These are phyloP conservation scores for Heliconius erato DNA, from an alignment of 2,888 invertebrate species.

Conservation along the genomic window DNA sequence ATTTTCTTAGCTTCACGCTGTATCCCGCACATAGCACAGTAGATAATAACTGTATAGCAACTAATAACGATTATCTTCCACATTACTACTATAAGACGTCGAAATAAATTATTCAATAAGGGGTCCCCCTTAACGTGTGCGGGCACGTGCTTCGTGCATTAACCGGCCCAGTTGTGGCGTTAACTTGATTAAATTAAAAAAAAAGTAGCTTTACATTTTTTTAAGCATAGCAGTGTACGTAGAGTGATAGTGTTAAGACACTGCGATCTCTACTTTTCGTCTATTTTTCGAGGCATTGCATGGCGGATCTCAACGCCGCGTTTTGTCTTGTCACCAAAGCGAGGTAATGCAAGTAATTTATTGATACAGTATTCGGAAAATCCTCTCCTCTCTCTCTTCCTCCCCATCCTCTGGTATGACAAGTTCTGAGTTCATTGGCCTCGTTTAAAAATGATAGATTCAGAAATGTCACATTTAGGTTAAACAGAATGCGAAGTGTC, in stretches of 20 bases:
- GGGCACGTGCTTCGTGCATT: slow-evolving; percentile 54
- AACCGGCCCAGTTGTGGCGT: slow-evolving; percentile 49
- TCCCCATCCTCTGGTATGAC: slow-evolving; percentile 42
- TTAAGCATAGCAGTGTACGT: too few species aligned
- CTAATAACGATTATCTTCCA: slow-evolving; percentile 12
- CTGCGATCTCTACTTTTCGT: too few species aligned
- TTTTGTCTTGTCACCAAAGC: background rate
- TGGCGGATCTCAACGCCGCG: background rate
- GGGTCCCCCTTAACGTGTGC: slow-evolving; percentile 40
- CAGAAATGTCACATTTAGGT: slow-evolving; percentile 59
- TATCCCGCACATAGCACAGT: too few species aligned
- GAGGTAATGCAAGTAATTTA: slow-evolving; percentile 31
- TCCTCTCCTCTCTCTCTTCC: slow-evolving; percentile 33
- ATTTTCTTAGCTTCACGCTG: too few species aligned
- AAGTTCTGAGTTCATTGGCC: slow-evolving; percentile 68
- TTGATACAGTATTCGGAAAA: slow-evolving; percentile 56
- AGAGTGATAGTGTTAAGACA: background rate
- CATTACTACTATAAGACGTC: slow-evolving; percentile 24
- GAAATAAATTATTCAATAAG: slow-evolving; percentile 52
- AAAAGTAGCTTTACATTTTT: background rate
- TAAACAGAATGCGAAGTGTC: slow-evolving; percentile 27
- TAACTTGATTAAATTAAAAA: slow-evolving; percentile 41
- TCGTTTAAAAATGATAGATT: slow-evolving; percentile 55
- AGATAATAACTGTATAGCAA: background rate
- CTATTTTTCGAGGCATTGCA: background rate